Percentiles rank a stretch among this genome's conserved stretches.
phyloP scores from a whole-genome alignment of 2,888 invertebrate species.

The Zaprionus obscuricornis region DNA sequence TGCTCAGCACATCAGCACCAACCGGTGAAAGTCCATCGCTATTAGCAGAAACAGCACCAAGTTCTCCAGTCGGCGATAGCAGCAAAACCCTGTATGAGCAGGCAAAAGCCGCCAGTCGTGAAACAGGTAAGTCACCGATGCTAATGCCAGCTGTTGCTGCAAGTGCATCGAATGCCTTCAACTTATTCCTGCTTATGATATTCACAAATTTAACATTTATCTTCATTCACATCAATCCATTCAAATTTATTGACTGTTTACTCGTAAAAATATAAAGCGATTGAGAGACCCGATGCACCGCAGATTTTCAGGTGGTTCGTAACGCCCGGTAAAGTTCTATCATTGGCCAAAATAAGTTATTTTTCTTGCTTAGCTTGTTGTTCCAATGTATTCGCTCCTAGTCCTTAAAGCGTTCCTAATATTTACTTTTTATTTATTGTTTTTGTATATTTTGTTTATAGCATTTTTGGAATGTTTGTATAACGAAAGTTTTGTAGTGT shows the following conservation, averaged over 20 bases:
- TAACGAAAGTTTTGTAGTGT: not conserved
- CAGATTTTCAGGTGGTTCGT: constrained; percentile 82
- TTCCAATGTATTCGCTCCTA: constrained; percentile 34
- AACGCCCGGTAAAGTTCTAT: constrained; percentile 81
- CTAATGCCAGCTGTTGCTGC: constrained; percentile 1
- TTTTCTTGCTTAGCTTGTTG: constrained; percentile 48
- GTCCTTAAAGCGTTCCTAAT: constrained; percentile 7
- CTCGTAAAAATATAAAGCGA: constrained; percentile 43
- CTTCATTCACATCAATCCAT: constrained; percentile 49
- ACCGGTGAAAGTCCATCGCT: constrained; percentile 60
- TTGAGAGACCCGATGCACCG: constrained; percentile 77
- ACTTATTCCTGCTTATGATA: constrained; percentile 28
- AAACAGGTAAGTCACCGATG: constrained; percentile 75
- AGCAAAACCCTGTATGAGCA: constrained; percentile 75
- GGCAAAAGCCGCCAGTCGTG: constrained; percentile 72
- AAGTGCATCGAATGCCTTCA: constrained; percentile 9
- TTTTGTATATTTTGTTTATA: constrained; percentile 7
- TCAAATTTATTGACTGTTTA: constrained; percentile 29
- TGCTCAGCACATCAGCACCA: constrained; percentile 82
- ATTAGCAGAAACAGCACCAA: constrained; percentile 66
- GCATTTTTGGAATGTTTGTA: constrained; percentile 15
- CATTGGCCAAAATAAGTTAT: constrained; percentile 45
- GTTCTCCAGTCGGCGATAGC: constrained; percentile 74
- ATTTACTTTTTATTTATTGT: constrained; percentile 10
- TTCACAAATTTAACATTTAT: constrained; percentile 64